These are phyloP conservation scores for Grammomys dolichurus DNA, from an alignment of 2,113 vertebrate genomes.

Conservation along the genomic window DNA sequence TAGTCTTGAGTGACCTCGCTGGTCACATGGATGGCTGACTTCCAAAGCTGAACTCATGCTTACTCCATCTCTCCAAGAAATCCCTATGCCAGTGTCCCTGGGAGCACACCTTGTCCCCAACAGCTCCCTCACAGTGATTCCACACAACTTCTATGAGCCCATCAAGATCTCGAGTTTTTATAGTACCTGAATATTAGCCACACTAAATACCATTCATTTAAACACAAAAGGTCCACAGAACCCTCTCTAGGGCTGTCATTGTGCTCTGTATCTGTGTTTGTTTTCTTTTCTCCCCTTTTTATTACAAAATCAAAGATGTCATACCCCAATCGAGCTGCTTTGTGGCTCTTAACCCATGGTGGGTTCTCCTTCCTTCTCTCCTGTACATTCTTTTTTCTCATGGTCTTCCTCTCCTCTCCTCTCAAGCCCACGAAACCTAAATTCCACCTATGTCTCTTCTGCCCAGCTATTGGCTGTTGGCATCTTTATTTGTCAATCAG, in stretches of 20 bases:
- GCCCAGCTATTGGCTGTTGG: no score
- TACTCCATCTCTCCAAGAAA: not conserved
- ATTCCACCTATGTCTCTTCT: no score
- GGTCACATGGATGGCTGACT: not conserved
- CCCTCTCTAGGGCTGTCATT: not conserved
- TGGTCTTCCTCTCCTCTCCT: no score
- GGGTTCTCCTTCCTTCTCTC: no score
- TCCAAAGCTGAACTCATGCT: not conserved
- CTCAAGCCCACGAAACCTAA: no score
- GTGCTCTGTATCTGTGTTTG: not conserved
- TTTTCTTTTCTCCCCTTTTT: not conserved
- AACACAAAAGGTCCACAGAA: rapidly evolving
- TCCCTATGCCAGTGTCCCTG: not conserved
- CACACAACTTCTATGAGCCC: not conserved
- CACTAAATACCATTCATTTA: not conserved
- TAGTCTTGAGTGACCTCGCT: not conserved
- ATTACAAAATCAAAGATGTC: not conserved
- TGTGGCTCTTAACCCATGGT: no score
- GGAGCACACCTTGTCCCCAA: no score
- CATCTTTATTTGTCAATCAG: no score
- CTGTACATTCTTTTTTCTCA: no score
- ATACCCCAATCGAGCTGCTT: no score
- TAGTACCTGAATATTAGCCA: no score
- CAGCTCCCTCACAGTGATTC: no score
- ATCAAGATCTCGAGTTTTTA: not conserved